Base-by-base conservation (phyloP, 1,140 invertebrate genomes). In the Triops cancriformis region DNA sequence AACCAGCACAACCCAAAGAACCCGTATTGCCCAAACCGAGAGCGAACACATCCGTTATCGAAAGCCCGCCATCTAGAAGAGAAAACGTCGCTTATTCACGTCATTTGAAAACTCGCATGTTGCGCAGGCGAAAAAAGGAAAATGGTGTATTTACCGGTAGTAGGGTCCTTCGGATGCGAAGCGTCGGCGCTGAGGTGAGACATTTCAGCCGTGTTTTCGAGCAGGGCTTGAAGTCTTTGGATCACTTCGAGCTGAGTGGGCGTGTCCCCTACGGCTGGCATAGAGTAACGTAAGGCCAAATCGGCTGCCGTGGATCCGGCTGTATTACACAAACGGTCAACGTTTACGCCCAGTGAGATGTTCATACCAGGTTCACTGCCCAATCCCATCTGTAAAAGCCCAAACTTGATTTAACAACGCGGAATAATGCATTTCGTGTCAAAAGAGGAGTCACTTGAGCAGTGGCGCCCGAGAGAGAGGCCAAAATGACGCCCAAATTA, bases 21-120 rank as follows among this genome's bases (percentile, higher is more conserved):
- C 83, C 83, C 73, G 86, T 87, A 74, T 86, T 84, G 23, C 87
- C 85, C 64, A 87, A 83, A 81, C 86, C 86, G 51, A 88, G 81
- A 43, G 87, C 87, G 72, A 88, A 85, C 77, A 88, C 81, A 81
- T 88, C 87, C 72, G 86, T 83, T 79, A 88, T 86, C 10, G 86
- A 86, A 81, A 86, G 74, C 76, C 82, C 83, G 77, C 18, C 31
- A 75, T 76, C 76, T 77, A 79, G 11, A 37, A 37, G 45, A 43
- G 43, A 28, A 78, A n/a, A n/a, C n/a, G n/a, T n/a, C n/a, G n/a
- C n/a, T n/a, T n/a, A 73, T 73, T 74, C 74, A 77, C 27, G 75
- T 72, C 23, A 51, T 72, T 27, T 43, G 41, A 37, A 76, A 26
- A 51, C n/a, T n/a, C n/a, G n/a, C n/a, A n/a, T n/a, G n/a, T n/a